These are phyloP conservation scores for Drosophila silvestris DNA, from an alignment of 2,888 invertebrate species.

Conservation along the genomic window DNA sequence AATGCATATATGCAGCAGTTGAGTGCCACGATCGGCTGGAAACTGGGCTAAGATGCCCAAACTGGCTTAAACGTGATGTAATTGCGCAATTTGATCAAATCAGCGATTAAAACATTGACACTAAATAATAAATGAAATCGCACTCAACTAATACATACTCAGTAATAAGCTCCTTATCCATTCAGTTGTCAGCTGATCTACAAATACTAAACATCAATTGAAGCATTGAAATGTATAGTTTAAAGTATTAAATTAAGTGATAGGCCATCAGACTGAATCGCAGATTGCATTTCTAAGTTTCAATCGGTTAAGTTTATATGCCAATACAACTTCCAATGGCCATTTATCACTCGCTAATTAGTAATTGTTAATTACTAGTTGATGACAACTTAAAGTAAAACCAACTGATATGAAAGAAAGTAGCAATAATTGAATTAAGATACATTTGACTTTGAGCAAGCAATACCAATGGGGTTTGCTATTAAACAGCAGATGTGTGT, in stretches of 20 bases:
- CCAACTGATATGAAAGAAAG: background rate
- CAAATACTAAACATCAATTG: background rate
- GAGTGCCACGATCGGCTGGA: conserved; percentile 25
- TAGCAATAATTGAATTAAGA: background rate
- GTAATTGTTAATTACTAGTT: background rate
- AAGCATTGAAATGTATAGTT: background rate
- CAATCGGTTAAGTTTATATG: background rate
- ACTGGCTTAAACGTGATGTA: conserved; percentile 3
- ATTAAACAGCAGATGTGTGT: background rate
- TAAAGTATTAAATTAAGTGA: background rate
- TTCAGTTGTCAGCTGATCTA: background rate
- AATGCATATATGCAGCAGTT: conserved; percentile 29
- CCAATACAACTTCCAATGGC: background rate
- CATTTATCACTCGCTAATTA: background rate
- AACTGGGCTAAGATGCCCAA: conserved; percentile 22
- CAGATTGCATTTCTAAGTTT: background rate
- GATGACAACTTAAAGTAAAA: background rate
- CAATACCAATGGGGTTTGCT: background rate
- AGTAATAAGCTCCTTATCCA: background rate
- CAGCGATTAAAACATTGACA: background rate
- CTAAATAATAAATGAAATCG: background rate
- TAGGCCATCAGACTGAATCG: background rate
- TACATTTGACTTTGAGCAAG: no score
- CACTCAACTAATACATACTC: background rate
- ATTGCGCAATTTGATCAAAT: conserved; percentile 4